phyloP scores from a whole-genome alignment of 2,888 invertebrate species.

The Chouioia cunea region DNA sequence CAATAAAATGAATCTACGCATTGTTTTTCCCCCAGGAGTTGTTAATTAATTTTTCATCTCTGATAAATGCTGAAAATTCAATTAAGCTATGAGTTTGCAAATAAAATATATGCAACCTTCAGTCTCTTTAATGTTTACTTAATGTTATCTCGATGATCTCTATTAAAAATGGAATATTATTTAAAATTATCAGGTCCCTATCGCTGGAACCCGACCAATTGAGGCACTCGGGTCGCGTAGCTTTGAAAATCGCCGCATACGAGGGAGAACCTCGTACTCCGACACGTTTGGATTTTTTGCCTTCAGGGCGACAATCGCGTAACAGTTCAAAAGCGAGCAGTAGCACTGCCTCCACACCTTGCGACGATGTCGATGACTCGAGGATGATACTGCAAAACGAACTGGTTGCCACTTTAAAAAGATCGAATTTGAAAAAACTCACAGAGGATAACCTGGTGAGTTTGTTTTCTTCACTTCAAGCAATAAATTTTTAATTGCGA shows the following conservation, averaged over 20 bases:
- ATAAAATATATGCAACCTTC: no score
- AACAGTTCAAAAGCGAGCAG: conserved; percentile 25
- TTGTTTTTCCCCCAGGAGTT: no score
- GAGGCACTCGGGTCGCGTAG: conserved; percentile 53
- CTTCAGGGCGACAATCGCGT: not conserved
- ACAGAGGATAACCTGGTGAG: conserved; percentile 36
- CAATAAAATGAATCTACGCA: no score
- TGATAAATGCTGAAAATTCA: no score
- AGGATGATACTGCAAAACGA: conserved; percentile 76
- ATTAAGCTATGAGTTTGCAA: no score
- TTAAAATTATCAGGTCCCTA: conserved; percentile 18
- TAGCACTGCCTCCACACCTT: conserved; percentile 38
- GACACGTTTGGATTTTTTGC: conserved; percentile 76
- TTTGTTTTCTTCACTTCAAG: not conserved
- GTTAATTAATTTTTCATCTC: no score
- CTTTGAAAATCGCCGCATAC: conserved; percentile 64
- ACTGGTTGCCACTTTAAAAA: conserved; percentile 80
- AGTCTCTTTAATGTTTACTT: no score
- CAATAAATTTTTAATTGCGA: no score
- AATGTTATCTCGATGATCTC: no score
- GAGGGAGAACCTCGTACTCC: conserved; percentile 73
- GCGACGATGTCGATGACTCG: conserved; percentile 70
- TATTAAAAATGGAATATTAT: no score
- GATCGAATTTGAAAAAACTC: conserved; percentile 80
- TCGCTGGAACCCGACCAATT: conserved; percentile 35